These are phyloP conservation scores for Gymnogyps californianus DNA, from an alignment of 2,113 vertebrate species.

Conservation along the genomic window DNA sequence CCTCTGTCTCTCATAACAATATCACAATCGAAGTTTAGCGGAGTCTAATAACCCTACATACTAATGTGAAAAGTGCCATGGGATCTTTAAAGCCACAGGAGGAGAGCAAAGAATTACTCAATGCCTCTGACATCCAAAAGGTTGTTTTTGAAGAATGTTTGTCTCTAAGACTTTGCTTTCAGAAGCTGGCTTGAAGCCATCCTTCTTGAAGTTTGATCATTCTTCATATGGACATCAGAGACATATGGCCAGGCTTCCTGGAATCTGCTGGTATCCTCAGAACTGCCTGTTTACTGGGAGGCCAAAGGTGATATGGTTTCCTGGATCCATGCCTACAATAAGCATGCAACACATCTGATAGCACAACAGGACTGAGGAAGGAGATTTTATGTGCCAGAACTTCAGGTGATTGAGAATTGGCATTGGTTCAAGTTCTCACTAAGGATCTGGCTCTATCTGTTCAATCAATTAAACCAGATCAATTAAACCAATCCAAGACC, in stretches of 20 bases:
- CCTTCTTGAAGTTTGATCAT: slow-evolving; percentile 3
- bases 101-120: slow-evolving; percentile 1
- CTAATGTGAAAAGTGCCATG: neutral
- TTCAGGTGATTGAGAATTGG: slow-evolving; percentile 27
- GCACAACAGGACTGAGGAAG: neutral
- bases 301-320: neutral
- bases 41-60: neutral
- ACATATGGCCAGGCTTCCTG: slow-evolving; percentile 5
- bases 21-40: neutral
- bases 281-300: neutral
- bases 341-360: slow-evolving; percentile 24
- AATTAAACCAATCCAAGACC: neutral
- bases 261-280: slow-evolving; percentile 1
- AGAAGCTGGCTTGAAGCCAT: slow-evolving; percentile 31
- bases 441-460: neutral
- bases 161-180: neutral
- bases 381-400: slow-evolving; percentile 33
- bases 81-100: neutral
- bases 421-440: neutral
- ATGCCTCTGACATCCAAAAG: neutral
- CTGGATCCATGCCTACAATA: slow-evolving; percentile 20
- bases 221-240: slow-evolving; percentile 21
- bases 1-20: neutral
- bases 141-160: slow-evolving; percentile 8
- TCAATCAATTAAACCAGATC: neutral